These are phyloP conservation scores for Acronicta psi DNA, from an alignment of 2,888 invertebrate species.

Conservation along the genomic window DNA sequence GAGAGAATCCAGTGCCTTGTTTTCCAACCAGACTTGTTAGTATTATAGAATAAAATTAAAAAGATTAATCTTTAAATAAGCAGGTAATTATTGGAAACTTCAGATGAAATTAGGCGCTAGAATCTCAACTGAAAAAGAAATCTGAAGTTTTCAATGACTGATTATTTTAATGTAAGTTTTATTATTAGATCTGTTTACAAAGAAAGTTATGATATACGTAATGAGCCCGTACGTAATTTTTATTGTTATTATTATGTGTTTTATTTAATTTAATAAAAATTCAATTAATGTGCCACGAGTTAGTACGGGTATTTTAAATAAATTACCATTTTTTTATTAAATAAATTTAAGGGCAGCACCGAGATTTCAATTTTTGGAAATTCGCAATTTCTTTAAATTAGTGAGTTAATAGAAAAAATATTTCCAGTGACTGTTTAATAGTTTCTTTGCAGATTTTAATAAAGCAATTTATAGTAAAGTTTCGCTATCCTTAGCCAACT, in stretches of 20 bases:
- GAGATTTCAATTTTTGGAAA: slow-evolving; percentile 39
- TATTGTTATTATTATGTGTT: slow-evolving; percentile 54
- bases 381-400: slow-evolving; percentile 9
- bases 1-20: slow-evolving; percentile 57
- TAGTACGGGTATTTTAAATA: slow-evolving; percentile 82
- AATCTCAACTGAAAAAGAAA: slow-evolving; percentile 78
- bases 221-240: slow-evolving; percentile 69
- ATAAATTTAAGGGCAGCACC: slow-evolving; percentile 48
- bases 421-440: slow-evolving; percentile 28
- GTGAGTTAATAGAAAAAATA: slow-evolving; percentile 2
- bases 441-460: slow-evolving; percentile 20
- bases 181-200: slow-evolving; percentile 78
- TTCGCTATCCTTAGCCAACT: slow-evolving; percentile 66
- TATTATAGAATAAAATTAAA: slow-evolving; percentile 59
- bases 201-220: slow-evolving; percentile 56
- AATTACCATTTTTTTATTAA: slow-evolving; percentile 65
- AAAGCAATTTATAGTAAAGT: slow-evolving; percentile 38
- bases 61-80: slow-evolving; percentile 65
- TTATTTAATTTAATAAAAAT: slow-evolving; percentile 64
- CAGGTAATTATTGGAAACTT: slow-evolving; percentile 81
- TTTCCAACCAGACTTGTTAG: slow-evolving; percentile 55
- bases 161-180: slow-evolving; percentile 68
- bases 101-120: slow-evolving; percentile 80
- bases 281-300: slow-evolving; percentile 80
- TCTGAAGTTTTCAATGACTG: slow-evolving; percentile 88